Evolutionary conservation across 2,888 invertebrate genomes (phyloP).

Genomic region (Automeris io): DNA sequence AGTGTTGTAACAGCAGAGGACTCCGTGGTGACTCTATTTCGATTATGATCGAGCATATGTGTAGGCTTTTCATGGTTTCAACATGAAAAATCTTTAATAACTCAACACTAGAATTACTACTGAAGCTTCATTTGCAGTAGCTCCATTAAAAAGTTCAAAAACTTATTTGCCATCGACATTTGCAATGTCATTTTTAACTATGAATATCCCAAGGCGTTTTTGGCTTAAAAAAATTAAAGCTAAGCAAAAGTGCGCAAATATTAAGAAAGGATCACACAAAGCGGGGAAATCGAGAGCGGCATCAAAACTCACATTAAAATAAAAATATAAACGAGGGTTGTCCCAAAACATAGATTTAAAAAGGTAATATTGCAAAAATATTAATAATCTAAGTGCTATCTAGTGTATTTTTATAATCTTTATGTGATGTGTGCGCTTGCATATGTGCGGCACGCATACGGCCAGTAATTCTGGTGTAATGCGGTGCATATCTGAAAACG

Average conservation of each 20-base stretch:
- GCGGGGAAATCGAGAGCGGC: conserved; percentile 68
- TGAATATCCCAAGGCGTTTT: conserved; percentile 17
- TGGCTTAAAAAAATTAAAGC: conserved; percentile 22
- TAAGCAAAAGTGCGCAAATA: conserved; percentile 28
- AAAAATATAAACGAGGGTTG: conserved; percentile 73
- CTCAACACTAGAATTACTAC: too few species aligned
- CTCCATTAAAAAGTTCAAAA: too few species aligned
- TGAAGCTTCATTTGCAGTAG: too few species aligned
- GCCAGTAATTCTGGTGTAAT: conserved; percentile 78
- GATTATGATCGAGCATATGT: too few species aligned
- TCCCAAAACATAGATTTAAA: conserved; percentile 74
- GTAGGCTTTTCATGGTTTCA: too few species aligned
- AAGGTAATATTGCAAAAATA: conserved; percentile 57
- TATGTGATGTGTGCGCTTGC: conserved; percentile 77
- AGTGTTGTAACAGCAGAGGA: too few species aligned
- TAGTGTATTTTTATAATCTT: conserved; percentile 70
- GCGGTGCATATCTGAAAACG: conserved; percentile 77
- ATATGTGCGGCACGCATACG: conserved; percentile 77
- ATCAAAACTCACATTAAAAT: conserved; percentile 57
- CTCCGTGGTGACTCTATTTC: too few species aligned
- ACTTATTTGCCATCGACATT: too few species aligned
- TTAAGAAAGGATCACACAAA: conserved; percentile 43
- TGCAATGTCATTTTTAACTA: not conserved
- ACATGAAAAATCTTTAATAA: too few species aligned
- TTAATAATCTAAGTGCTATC: conserved; percentile 74